Evolutionary conservation across 2,113 vertebrate species (phyloP).

Genomic region (Rhombomys opimus): DNA sequence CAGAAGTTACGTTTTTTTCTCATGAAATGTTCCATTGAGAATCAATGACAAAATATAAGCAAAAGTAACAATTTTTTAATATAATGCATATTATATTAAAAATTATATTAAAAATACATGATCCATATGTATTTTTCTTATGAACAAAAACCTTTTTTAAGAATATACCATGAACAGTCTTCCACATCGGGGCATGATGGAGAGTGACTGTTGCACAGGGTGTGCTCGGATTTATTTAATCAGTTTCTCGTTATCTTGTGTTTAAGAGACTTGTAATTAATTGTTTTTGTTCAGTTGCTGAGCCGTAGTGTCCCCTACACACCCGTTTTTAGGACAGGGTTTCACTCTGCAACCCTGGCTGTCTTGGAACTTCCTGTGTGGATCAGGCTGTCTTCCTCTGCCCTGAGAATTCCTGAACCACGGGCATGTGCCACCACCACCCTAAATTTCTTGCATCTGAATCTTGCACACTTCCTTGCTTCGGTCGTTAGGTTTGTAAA

Average conservation of each 20-base stretch:
- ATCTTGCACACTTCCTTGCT: not conserved
- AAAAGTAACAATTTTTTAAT: conserved; percentile 7
- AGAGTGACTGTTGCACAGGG: not conserved
- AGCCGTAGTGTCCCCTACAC: not conserved
- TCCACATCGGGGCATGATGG: not conserved
- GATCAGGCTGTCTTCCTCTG: not conserved
- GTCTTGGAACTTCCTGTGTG: not conserved
- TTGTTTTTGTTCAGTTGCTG: not conserved
- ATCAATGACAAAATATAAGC: conserved; percentile 51
- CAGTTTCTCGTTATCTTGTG: not conserved
- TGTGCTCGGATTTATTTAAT: conserved; percentile 12
- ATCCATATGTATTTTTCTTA: not conserved
- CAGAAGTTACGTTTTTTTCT: not conserved
- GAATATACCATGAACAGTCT: not conserved
- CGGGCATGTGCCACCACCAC: not conserved
- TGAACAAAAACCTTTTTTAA: not conserved
- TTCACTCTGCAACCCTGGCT: not conserved
- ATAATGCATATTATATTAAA: not conserved
- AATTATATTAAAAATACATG: too few species aligned
- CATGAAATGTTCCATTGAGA: conserved; percentile 36
- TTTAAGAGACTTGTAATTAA: not conserved
- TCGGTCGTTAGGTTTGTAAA: conserved; percentile 20
- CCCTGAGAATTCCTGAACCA: not conserved
- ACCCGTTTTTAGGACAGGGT: not conserved
- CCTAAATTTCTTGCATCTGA: not conserved